phyloP scores from a whole-genome alignment of 2,797 vertebrate genomes.

The Pseudocheirus occidentalis region DNA sequence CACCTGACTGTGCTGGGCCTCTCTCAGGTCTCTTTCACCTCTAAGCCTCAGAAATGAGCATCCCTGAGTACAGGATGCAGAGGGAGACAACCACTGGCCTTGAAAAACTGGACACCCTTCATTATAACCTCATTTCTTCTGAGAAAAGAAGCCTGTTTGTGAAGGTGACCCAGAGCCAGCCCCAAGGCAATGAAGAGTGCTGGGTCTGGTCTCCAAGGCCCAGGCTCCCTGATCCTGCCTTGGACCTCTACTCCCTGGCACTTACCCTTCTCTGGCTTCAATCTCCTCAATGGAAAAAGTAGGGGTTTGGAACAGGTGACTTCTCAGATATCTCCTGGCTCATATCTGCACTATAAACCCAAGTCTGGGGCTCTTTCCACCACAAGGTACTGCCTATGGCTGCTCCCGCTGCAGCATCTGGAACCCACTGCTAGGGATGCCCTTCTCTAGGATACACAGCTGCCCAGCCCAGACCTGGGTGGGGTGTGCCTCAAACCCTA shows the following conservation, averaged over 20 bases:
- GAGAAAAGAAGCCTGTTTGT: not conserved
- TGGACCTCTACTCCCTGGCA: not conserved
- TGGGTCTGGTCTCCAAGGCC: too few species aligned
- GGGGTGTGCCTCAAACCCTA: too few species aligned
- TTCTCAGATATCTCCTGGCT: not conserved
- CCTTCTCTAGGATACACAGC: too few species aligned
- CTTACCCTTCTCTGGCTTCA: not conserved
- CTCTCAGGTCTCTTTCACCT: not conserved
- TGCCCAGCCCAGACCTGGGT: too few species aligned
- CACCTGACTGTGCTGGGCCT: not conserved
- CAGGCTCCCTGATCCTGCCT: too few species aligned
- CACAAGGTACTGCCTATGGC: not conserved
- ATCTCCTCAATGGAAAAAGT: not conserved
- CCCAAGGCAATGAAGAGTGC: not conserved
- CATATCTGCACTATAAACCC: not conserved
- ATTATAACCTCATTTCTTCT: not conserved
- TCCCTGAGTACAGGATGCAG: not conserved
- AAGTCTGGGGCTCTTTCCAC: not conserved
- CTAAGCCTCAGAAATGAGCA: not conserved
- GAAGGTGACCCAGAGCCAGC: too few species aligned
- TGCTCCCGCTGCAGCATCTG: not conserved
- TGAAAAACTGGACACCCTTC: not conserved
- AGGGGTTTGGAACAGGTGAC: not conserved
- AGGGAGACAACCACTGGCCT: not conserved
- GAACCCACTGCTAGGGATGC: too few species aligned